Base-by-base conservation (phyloP, 2,113 vertebrate genomes). In the Tetraodon nigroviridis region DNA sequence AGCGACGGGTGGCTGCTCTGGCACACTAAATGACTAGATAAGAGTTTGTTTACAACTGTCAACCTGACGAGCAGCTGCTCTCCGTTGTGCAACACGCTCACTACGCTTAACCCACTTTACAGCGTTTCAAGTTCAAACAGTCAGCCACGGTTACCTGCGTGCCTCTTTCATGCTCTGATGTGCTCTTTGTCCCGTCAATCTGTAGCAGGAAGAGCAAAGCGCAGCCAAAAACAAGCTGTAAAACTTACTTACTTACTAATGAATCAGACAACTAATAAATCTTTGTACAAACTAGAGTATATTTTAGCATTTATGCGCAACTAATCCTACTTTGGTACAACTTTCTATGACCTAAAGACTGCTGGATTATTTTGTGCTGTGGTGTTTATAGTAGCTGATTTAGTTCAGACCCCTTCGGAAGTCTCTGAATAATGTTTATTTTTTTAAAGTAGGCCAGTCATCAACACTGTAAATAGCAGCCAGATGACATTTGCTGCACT, bases 81-180 rank as follows among this genome's bases (percentile, higher is more conserved):
- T 15, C 72, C 58, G 78, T 87, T 82, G 72, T 70, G 74, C 82
- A 86, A 82, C 55, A 71, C 50, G 71, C 57, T 77, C 67, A 68
- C 69, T 81, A 79, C 72, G 76, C 84, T 84, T 85, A 86, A 85
- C 83, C 85, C 73, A 88, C 76, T 85, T 86, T 81, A 54, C 65
- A 64, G 40, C 53, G 75, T 76, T 69, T 67, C 70, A 79, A 79
- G 81, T 87, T 84, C 81, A 80, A 68, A 73, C 29, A 71, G 49
- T 67, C 20, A 67, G 60, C 80, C 68, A 13, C 42, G 55, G 73
- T 85, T 76, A 78, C 75, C 70, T 75, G 65, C 73, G 65, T 71
- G 57, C 71, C 71, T 67, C 32, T 61, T 76, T 78, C 68, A 82
- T 75, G 58, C 58, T 45, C 42, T 46, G 54, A 57, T 16, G 27